Conservation (phyloP, 2,797 vertebrate genomes). For the Pantherophis alleghaniensis region DNA sequence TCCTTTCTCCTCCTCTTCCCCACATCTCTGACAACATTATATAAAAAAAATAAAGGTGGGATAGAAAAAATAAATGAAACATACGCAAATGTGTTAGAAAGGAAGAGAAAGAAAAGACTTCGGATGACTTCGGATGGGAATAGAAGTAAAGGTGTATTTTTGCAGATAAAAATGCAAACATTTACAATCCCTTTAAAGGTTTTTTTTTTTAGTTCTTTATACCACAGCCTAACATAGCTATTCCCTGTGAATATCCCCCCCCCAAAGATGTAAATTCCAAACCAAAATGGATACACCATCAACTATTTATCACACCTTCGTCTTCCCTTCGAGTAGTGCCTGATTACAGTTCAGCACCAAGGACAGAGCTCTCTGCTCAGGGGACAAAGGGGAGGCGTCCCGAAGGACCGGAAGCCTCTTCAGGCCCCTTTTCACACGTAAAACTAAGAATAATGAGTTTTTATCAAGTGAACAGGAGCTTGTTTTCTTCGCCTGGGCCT, state of each 20-base stretch:
- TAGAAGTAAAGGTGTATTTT: neutral
- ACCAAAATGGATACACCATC: neutral
- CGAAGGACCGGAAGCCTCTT: neutral
- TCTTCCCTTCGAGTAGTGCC: neutral
- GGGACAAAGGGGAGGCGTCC: neutral
- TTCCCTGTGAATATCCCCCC: neutral
- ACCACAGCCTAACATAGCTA: neutral
- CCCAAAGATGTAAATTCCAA: neutral
- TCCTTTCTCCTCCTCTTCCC: neutral
- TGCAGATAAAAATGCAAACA: neutral
- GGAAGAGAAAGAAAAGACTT: neutral
- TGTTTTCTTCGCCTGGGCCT: neutral
- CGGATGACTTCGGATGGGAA: neutral
- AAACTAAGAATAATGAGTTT: neutral
- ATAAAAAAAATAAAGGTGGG: neutral
- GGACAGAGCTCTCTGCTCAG: neutral
- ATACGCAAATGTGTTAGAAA: neutral
- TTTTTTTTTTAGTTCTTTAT: neutral
- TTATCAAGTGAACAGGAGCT: neutral
- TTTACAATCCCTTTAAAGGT: neutral
- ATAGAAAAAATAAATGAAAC: neutral
- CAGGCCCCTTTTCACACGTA: neutral
- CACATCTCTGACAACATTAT: neutral
- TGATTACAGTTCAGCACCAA: constrained; percentile 10
- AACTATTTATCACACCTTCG: neutral